A percentile compares a stretch with the other conserved stretches of the same genome.
Evolutionary conservation across 2,113 vertebrate genomes (phyloP).

Genomic region (Toxostoma redivivum): DNA sequence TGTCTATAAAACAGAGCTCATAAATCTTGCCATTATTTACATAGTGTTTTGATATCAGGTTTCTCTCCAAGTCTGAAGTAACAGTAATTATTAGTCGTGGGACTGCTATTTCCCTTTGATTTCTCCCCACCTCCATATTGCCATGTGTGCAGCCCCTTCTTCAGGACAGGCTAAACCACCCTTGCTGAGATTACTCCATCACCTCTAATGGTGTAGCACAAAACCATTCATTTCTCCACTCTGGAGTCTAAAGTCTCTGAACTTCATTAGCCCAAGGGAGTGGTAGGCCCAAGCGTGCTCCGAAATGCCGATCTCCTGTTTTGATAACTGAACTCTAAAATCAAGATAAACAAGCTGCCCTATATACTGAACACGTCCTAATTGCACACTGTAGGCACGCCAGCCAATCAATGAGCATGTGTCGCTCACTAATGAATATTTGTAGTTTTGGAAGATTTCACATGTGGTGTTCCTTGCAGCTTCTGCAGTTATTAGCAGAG

Average conservation of each 20-base stretch:
- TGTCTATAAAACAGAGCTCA: not conserved
- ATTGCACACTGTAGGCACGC: not conserved
- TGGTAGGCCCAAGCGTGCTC: conserved; percentile 55
- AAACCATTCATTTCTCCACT: conserved; percentile 44
- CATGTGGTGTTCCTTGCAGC: not conserved
- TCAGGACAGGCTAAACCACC: conserved; percentile 32
- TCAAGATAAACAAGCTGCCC: conserved; percentile 60
- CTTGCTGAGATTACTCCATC: conserved; percentile 31
- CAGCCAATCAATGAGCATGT: not conserved
- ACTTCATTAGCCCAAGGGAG: conserved; percentile 62
- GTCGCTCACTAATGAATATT: conserved; percentile 25
- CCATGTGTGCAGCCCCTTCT: conserved; percentile 15
- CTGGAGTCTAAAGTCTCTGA: conserved; percentile 29
- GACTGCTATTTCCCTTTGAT: conserved; percentile 46
- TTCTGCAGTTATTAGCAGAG: not conserved
- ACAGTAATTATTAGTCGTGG: conserved; percentile 47
- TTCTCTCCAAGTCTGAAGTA: conserved; percentile 42
- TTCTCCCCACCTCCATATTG: conserved; percentile 21
- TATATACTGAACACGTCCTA: conserved; percentile 49
- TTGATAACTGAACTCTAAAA: conserved; percentile 51
- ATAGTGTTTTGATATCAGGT: conserved; percentile 45
- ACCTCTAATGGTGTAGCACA: conserved; percentile 21
- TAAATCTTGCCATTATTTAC: conserved; percentile 42
- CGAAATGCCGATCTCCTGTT: conserved; percentile 41
- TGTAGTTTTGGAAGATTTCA: conserved; percentile 25